Evolutionary conservation across 2,888 invertebrate genomes (phyloP), one percentile per base, ranked within the genome.

Genomic region (Altica lythri): DNA sequence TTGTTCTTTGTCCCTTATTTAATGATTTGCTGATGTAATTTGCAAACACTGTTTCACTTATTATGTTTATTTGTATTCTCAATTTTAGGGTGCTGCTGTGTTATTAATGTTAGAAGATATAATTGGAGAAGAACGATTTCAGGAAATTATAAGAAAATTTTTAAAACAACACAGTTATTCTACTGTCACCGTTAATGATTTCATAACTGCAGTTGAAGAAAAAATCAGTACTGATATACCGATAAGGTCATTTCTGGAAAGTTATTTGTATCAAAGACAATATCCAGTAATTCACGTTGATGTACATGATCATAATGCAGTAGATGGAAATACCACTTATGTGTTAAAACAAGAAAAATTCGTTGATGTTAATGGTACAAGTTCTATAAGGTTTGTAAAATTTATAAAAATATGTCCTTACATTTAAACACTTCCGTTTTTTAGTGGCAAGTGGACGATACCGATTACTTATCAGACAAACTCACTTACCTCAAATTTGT

Each of bases 181-280:
- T 6, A 92, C 90, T 69, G 92, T 92, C 0, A 82, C 85, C 52
- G 93, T 92, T 0, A 80, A 83, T 48, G 88, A 94, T 71, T 79
- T 93, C 38, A 83, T 92, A 66, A 74, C 80, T 1, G 82, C 81
- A 8, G 73, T 92, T 8, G 82, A 83, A 64, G 76, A 79, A 0
- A 79, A 81, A 45, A 75, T 75, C 29, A 74, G n/a, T n/a, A n/a
- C 74, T 5, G 73, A 78, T 48, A 75, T 84, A 2, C 79, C 80
- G 66, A 68, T 86, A 2, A 76, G 75, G 70, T 79, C 69, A 69
- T 79, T 78, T 50, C 87, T 93, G 86, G 86, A 89, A 68, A 91
- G 90, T 1, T 94, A 92, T 89, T 90, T 91, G 0, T 81, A 82
- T 40, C 92, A 94, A 74, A 89, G 86, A 84, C 92, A 93, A 0